A percentile compares a stretch with the other conserved stretches of the same genome.
Evolutionary conservation across 2,113 vertebrate species (phyloP).

Genomic region (Gallinago media): DNA sequence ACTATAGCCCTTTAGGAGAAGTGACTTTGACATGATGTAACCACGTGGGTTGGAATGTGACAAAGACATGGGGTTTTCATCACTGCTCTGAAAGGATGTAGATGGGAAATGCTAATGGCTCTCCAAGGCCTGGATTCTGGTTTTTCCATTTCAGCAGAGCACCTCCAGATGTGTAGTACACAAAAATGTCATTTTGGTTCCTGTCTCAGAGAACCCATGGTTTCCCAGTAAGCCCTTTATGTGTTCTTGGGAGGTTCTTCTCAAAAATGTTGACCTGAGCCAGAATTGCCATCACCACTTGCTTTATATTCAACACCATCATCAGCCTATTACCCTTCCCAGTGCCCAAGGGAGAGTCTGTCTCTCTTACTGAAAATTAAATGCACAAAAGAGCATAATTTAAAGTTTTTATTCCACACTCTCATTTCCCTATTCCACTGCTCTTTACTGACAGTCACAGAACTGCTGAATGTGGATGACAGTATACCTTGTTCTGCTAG

Average conservation of each 20-base stretch:
- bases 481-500: neutral
- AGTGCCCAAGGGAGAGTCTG: neutral
- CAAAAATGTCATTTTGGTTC: neutral
- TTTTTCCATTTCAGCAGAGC: neutral
- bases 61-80: rapidly evolving
- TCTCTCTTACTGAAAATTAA: neutral
- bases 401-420: neutral
- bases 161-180: neutral
- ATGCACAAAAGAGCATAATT: neutral
- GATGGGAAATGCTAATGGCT: neutral
- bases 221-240: neutral
- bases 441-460: neutral
- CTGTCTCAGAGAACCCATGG: neutral
- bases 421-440: neutral
- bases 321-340: neutral
- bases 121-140: neutral
- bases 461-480: neutral
- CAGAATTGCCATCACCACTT: neutral
- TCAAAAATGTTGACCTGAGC: neutral
- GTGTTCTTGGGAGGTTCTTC: neutral
- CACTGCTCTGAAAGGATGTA: neutral
- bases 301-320: neutral
- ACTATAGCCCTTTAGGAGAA: neutral
- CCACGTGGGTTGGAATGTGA: neutral
- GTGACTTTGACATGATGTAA: neutral